A percentile compares a stretch with the other conserved stretches of the same genome.
These are phyloP conservation scores for Lymantria dispar DNA, from an alignment of 2,888 invertebrate species.

Conservation along the genomic window DNA sequence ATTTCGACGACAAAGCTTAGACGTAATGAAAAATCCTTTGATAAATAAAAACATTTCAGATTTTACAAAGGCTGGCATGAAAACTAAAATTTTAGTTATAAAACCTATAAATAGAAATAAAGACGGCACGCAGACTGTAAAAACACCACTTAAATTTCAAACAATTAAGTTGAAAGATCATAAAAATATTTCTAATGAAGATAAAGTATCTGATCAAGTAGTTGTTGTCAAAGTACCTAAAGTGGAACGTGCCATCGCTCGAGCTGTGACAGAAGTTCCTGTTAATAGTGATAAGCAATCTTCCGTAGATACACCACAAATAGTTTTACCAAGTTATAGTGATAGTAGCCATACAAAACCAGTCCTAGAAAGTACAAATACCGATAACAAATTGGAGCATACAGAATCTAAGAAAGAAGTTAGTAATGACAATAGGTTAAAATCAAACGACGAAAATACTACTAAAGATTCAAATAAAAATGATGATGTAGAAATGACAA, in stretches of 20 bases:
- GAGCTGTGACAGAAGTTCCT: conserved; percentile 24
- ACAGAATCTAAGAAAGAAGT: conserved; percentile 11
- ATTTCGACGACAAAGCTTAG: conserved; percentile 65
- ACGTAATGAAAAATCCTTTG: conserved; percentile 68
- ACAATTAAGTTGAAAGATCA: conserved; percentile 87
- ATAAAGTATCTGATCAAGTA: conserved; percentile 60
- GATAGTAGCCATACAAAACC: conserved; percentile 1
- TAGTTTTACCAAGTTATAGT: conserved; percentile 7
- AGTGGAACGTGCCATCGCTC: conserved; percentile 51
- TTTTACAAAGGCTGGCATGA: conserved; percentile 71
- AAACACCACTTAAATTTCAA: conserved; percentile 63
- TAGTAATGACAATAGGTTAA: conserved; percentile 13
- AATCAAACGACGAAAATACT: conserved; percentile 6
- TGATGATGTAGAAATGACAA: conserved; percentile 8
- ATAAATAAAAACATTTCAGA: conserved; percentile 70
- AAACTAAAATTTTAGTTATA: conserved; percentile 74
- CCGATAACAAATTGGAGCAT: background rate
- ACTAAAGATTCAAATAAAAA: conserved; percentile 5
- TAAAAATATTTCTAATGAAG: conserved; percentile 50
- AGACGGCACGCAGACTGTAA: conserved; percentile 50
- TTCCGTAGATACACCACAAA: conserved; percentile 2
- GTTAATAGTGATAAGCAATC: conserved; percentile 15
- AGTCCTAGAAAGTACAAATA: conserved; percentile 2
- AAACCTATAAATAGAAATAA: conserved; percentile 70
- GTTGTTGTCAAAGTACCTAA: conserved; percentile 70